Evolutionary conservation across 1,140 invertebrate species (phyloP).

Genomic region (Polyergus mexicanus): DNA sequence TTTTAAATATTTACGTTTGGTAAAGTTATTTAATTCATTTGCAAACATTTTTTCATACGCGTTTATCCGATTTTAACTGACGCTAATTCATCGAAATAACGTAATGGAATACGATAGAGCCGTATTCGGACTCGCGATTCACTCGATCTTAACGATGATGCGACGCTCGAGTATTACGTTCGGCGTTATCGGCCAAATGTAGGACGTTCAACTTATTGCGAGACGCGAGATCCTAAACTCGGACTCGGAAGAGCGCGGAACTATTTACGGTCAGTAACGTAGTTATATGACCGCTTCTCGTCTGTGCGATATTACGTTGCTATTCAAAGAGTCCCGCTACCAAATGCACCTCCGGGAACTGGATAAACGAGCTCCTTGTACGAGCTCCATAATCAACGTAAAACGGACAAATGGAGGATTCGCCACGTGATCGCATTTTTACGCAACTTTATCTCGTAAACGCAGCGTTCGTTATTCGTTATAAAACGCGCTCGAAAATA

Average conservation of each 20-base stretch:
- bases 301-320: slow-evolving; percentile 44
- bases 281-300: slow-evolving; percentile 55
- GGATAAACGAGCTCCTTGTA: slow-evolving; percentile 55
- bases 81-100: background rate
- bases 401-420: slow-evolving; percentile 37
- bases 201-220: slow-evolving; percentile 33
- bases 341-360: slow-evolving; percentile 45
- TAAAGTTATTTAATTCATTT: background rate
- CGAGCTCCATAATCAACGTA: slow-evolving; percentile 29
- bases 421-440: slow-evolving; percentile 24
- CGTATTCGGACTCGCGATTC: background rate
- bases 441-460: slow-evolving; percentile 5
- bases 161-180: slow-evolving; percentile 5
- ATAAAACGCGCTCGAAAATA: slow-evolving; percentile 31
- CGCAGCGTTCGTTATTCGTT: slow-evolving; percentile 1
- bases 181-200: slow-evolving; percentile 25
- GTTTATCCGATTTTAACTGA: background rate
- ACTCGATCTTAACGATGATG: background rate
- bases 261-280: slow-evolving; percentile 49
- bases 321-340: slow-evolving; percentile 30
- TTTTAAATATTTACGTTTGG: background rate
- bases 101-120: background rate
- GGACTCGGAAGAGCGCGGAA: slow-evolving; percentile 22
- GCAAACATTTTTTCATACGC: background rate
- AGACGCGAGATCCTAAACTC: slow-evolving; percentile 39